Conservation (phyloP, 1,140 invertebrate species). For the Drosophila navojoa region DNA sequence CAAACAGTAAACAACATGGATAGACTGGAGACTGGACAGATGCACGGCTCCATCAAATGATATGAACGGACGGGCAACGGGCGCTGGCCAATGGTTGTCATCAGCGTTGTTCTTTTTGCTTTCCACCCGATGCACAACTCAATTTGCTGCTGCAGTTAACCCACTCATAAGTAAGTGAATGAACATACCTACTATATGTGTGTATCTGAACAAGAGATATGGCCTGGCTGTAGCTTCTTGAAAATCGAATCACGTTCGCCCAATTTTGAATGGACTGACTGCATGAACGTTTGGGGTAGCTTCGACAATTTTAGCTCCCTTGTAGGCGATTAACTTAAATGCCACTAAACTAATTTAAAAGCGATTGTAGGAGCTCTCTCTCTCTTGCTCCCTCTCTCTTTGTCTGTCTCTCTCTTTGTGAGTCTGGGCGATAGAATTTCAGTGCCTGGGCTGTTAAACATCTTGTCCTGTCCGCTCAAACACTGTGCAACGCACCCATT, state of each 20-base stretch:
- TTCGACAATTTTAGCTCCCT: constrained; percentile 73
- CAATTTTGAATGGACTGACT: constrained; percentile 63
- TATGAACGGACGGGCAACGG: constrained; percentile 47
- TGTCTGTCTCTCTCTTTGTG: background rate
- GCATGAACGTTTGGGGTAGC: constrained; percentile 6
- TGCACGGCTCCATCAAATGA: constrained; percentile 42
- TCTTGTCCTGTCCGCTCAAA: constrained; percentile 55
- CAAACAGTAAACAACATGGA: constrained; percentile 47
- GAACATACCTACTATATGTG: background rate
- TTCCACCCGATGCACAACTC: constrained; percentile 63
- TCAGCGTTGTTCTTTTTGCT: constrained; percentile 6
- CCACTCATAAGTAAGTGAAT: constrained; percentile 32
- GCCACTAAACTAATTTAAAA: constrained; percentile 84
- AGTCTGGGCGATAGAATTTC: constrained; percentile 40
- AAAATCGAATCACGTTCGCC: constrained; percentile 82
- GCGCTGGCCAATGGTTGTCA: constrained; percentile 23
- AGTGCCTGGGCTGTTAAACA: constrained; percentile 71
- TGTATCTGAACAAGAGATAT: constrained; percentile 15
- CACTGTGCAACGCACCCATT: constrained; percentile 29
- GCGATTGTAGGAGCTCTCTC: constrained; percentile 68
- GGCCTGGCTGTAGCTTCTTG: constrained; percentile 64
- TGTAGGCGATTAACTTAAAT: constrained; percentile 83
- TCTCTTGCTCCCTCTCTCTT: background rate
- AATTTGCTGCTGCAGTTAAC: constrained; percentile 53
- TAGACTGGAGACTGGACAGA: constrained; percentile 8